These are phyloP conservation scores for Sarcoramphus papa DNA, from an alignment of 2,797 vertebrate genomes.

Conservation along the genomic window DNA sequence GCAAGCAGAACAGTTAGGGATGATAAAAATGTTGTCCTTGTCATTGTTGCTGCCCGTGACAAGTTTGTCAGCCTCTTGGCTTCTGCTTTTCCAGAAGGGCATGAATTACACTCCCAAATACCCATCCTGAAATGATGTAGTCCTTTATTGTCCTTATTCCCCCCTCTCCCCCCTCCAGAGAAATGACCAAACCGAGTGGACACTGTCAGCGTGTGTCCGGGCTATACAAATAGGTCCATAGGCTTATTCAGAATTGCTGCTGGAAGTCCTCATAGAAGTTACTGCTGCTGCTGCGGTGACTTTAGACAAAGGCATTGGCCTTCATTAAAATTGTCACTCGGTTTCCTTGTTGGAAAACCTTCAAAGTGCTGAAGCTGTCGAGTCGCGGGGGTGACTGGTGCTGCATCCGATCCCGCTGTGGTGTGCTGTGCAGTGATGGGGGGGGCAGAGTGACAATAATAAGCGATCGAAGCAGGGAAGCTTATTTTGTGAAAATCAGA, in stretches of 20 bases:
- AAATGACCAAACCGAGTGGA: neutral
- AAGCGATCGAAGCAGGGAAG: neutral
- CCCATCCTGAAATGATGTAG: neutral
- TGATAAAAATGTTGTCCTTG: neutral
- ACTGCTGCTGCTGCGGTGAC: neutral
- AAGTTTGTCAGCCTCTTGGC: neutral
- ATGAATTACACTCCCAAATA: neutral
- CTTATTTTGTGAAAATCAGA: constrained; percentile 55
- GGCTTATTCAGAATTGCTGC: neutral
- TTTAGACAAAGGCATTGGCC: constrained; percentile 32
- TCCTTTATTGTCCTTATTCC: neutral
- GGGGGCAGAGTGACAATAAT: neutral
- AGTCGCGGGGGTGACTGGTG: neutral
- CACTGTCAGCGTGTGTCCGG: neutral
- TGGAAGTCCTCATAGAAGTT: constrained; percentile 5
- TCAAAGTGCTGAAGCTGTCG: neutral
- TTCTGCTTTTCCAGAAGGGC: neutral
- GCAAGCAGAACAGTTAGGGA: neutral
- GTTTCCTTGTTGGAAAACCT: neutral
- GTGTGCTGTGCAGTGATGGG: neutral
- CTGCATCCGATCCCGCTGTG: neutral
- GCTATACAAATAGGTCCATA: neutral
- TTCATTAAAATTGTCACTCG: neutral
- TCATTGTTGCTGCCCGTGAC: neutral
- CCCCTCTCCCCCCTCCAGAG: neutral